phyloP scores from a whole-genome alignment of 2,113 vertebrate genomes.

The Conger conger region DNA sequence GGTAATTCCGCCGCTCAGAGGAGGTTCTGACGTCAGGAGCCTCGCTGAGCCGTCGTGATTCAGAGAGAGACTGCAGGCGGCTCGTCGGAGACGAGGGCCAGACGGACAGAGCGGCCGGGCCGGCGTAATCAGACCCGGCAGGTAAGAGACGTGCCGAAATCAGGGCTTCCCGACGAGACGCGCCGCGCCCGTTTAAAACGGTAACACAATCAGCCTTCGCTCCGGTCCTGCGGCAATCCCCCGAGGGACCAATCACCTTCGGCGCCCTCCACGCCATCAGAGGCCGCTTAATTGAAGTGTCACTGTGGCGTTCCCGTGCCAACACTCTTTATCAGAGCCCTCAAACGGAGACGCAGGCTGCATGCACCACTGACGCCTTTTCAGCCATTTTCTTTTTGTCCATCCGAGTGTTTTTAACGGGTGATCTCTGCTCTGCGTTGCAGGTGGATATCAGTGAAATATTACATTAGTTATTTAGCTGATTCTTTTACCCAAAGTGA shows the following conservation, averaged over 20 bases:
- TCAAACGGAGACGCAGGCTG: not conserved
- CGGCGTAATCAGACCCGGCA: conserved; percentile 43
- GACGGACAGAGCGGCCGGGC: not conserved
- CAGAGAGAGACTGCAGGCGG: not conserved
- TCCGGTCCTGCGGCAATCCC: conserved; percentile 15
- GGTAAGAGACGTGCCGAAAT: conserved; percentile 33
- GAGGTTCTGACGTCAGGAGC: not conserved
- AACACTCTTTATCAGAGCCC: conserved; percentile 25
- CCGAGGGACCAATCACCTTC: conserved; percentile 28
- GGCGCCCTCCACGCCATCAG: conserved; percentile 43
- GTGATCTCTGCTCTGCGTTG: no score
- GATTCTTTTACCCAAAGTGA: no score
- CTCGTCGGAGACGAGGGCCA: conserved; percentile 1
- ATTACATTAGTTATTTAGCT: no score
- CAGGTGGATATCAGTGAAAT: no score
- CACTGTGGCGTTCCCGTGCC: conserved; percentile 45
- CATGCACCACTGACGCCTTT: not conserved
- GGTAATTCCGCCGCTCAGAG: not conserved
- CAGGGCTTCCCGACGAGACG: conserved; percentile 14
- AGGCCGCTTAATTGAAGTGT: conserved; percentile 56
- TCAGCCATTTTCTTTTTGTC: not conserved
- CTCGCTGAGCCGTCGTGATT: conserved; percentile 9
- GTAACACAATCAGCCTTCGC: conserved; percentile 47
- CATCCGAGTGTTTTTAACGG: no score
- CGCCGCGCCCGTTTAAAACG: conserved; percentile 52